Evolutionary conservation across 2,797 vertebrate genomes (phyloP).

Genomic region (Ctenosaura bakeri): DNA sequence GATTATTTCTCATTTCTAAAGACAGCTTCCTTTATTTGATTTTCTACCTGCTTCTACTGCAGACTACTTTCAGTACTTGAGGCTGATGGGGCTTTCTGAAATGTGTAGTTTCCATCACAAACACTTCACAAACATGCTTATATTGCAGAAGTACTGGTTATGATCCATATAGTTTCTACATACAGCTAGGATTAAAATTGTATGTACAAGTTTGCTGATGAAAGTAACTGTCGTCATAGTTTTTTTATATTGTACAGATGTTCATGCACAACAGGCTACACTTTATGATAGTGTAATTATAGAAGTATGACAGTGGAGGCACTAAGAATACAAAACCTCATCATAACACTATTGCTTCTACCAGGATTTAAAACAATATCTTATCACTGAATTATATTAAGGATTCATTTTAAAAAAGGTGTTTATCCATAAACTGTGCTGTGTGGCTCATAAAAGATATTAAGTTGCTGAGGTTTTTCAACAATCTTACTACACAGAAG

Average conservation of each 20-base stretch:
- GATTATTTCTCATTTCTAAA: not conserved
- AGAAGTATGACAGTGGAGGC: not conserved
- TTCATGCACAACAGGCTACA: conserved; percentile 62
- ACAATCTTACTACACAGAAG: conserved; percentile 64
- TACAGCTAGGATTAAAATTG: conserved; percentile 52
- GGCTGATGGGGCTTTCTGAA: not conserved
- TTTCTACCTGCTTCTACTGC: not conserved
- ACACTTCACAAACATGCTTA: conserved; percentile 14
- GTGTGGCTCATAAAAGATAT: conserved; percentile 57
- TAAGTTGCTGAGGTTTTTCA: conserved; percentile 52
- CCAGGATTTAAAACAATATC: conserved; percentile 56
- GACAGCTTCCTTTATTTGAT: not conserved
- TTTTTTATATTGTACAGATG: conserved; percentile 57
- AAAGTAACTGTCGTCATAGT: conserved; percentile 70
- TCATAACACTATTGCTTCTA: conserved; percentile 46
- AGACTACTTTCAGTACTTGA: not conserved
- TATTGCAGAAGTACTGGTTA: conserved; percentile 49
- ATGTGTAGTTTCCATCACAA: not conserved
- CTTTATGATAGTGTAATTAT: conserved; percentile 50
- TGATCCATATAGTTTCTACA: conserved; percentile 45
- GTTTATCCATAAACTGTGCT: conserved; percentile 58
- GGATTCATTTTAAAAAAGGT: conserved; percentile 20
- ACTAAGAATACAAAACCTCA: conserved; percentile 22
- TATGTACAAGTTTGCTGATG: conserved; percentile 60
- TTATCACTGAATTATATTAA: conserved; percentile 48